Evolutionary conservation across 2,888 invertebrate genomes (phyloP).

Genomic region (Masnerella sp.): DNA sequence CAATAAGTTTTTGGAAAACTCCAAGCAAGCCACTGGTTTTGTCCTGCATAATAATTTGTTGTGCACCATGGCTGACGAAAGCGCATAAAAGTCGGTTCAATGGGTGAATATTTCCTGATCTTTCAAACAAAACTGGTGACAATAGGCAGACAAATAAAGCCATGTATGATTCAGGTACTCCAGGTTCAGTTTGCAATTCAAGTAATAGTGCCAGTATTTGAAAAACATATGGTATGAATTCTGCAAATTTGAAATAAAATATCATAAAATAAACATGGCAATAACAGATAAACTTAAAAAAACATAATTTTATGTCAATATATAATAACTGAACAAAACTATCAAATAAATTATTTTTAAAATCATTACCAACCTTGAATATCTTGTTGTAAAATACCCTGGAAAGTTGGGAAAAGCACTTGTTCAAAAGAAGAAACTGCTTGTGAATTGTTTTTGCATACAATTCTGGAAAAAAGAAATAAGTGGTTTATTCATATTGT

Average conservation of each 20-base stretch:
- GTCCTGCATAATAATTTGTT: slow-evolving; percentile 83
- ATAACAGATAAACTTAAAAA: too few species aligned
- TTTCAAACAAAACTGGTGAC: slow-evolving; percentile 94
- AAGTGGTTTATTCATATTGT: not conserved
- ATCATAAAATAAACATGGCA: too few species aligned
- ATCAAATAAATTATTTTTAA: too few species aligned
- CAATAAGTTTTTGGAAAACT: slow-evolving; percentile 97
- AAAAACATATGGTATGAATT: slow-evolving; percentile 99
- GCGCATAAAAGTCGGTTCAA: slow-evolving; percentile 94
- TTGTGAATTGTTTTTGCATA: slow-evolving; percentile 88
- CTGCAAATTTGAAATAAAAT: slow-evolving; percentile 77
- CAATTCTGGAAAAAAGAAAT: slow-evolving; percentile 81
- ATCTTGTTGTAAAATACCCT: slow-evolving; percentile 95
- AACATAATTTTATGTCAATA: too few species aligned
- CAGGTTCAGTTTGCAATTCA: slow-evolving; percentile 83
- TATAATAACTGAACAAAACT: too few species aligned
- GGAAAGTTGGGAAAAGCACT: slow-evolving; percentile 95
- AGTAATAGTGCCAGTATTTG: slow-evolving; percentile 96
- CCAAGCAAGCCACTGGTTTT: slow-evolving; percentile 92
- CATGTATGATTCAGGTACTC: slow-evolving; percentile 90
- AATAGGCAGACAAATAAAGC: slow-evolving; percentile 93
- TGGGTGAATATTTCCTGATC: slow-evolving; percentile 95
- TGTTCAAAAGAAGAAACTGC: slow-evolving; percentile 94
- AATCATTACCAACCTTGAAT: slow-evolving; percentile 84
- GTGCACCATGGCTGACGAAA: slow-evolving; percentile 86